phyloP scores from a whole-genome alignment of 1,140 invertebrate genomes.

The Bombus vancouverensis region DNA sequence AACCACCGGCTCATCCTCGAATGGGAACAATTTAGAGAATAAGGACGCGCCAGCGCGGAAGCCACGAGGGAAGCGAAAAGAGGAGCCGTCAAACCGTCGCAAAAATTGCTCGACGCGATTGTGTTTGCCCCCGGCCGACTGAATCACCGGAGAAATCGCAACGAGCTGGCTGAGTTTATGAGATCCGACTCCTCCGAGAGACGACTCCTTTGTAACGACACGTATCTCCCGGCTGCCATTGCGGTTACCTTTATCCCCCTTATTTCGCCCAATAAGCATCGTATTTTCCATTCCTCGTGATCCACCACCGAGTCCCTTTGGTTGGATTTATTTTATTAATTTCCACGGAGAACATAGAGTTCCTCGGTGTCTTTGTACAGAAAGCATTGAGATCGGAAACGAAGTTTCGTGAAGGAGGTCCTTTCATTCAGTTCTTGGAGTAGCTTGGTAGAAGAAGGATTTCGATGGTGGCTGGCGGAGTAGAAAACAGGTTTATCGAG shows the following conservation, averaged over 20 bases:
- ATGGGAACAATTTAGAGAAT: conserved; percentile 78
- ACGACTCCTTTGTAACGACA: conserved; percentile 42
- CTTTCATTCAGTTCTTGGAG: neutral
- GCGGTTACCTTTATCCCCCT: conserved; percentile 24
- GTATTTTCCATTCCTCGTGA: neutral
- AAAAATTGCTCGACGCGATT: conserved; percentile 59
- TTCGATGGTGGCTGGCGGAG: conserved; percentile 32
- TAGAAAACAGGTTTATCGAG: conserved; percentile 66
- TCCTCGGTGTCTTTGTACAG: neutral
- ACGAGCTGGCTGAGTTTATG: conserved; percentile 34
- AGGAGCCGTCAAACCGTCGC: conserved; percentile 26
- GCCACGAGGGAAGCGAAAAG: conserved; percentile 25
- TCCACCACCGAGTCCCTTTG: neutral
- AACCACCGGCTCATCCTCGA: conserved; percentile 72
- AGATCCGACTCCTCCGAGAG: conserved; percentile 29
- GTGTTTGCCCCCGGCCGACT: conserved; percentile 22
- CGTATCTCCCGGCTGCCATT: conserved; percentile 20
- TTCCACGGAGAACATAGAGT: neutral
- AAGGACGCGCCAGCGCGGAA: conserved; percentile 62
- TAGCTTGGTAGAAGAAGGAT: neutral
- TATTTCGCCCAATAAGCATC: conserved; percentile 30
- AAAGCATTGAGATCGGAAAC: neutral
- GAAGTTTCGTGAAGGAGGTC: neutral
- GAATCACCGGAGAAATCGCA: conserved; percentile 31
- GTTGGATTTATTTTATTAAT: conserved; percentile 36